Conservation (phyloP, 2,888 invertebrate genomes). For the Stenodera caucasica region DNA sequence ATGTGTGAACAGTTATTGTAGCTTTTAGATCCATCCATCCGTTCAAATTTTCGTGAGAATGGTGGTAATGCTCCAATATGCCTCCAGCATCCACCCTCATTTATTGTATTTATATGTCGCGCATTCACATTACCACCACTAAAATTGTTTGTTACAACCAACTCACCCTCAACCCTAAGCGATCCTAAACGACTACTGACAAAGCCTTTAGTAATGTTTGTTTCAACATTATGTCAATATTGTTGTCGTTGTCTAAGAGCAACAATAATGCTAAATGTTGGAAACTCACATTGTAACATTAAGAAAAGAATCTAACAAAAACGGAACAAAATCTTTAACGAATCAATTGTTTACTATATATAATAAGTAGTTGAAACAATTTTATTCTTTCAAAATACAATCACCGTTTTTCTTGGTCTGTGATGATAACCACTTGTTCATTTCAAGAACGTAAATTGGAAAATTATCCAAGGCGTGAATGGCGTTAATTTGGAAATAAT, state of each 20-base stretch:
- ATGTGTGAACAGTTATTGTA: not conserved
- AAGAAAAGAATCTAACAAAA: not conserved
- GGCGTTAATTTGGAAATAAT: conserved; percentile 43
- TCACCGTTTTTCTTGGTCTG: too few relatives aligned
- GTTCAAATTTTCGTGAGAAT: not conserved
- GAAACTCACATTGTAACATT: not conserved
- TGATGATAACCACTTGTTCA: conserved; percentile 2
- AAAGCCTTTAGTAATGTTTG: conserved; percentile 25
- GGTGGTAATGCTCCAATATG: not conserved
- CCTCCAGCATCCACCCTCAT: not conserved
- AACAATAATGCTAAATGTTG: not conserved
- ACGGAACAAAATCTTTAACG: not conserved
- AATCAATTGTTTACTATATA: not conserved
- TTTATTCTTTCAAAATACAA: too few relatives aligned
- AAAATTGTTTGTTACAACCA: not conserved
- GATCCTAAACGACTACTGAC: conserved; percentile 7
- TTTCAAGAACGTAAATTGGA: conserved; percentile 36
- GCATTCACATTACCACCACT: not conserved
- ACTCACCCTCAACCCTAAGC: not conserved
- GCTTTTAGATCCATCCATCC: conserved; percentile 2
- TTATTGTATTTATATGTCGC: conserved; percentile 2
- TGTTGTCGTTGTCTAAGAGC: conserved; percentile 3
- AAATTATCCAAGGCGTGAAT: conserved; percentile 42
- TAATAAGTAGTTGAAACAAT: too few relatives aligned
- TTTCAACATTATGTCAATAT: conserved; percentile 22